phyloP scores from a whole-genome alignment of 2,797 vertebrate genomes.

The Bovichtus variegatus region DNA sequence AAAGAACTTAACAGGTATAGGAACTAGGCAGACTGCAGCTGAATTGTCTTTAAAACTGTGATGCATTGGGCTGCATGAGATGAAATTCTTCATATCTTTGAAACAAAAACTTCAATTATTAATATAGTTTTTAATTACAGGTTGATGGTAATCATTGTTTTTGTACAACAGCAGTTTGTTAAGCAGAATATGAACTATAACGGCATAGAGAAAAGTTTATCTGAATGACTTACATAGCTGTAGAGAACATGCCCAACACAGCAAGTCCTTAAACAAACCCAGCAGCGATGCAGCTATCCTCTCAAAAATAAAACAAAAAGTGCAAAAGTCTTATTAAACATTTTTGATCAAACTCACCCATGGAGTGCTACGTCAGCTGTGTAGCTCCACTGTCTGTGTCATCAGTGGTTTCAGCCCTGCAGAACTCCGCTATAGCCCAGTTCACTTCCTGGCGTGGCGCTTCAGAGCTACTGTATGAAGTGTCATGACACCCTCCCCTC shows the following conservation, averaged over 20 bases:
- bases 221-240: neutral
- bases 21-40: neutral
- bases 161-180: neutral
- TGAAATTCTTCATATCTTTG: neutral
- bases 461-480: constrained; percentile 58
- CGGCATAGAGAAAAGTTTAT: neutral
- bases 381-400: constrained; percentile 50
- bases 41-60: too few relatives aligned
- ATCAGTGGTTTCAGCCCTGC: constrained; percentile 48
- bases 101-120: too few relatives aligned
- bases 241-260: neutral
- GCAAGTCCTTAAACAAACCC: neutral
- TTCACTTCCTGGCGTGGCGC: constrained; percentile 77
- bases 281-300: neutral
- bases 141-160: neutral
- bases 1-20: neutral
- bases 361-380: constrained; percentile 58
- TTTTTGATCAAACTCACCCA: constrained; percentile 62
- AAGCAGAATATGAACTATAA: neutral
- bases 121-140: too few relatives aligned
- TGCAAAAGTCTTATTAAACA: neutral
- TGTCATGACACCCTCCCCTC: constrained; percentile 72
- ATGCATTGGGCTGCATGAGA: neutral
- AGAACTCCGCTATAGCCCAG: constrained; percentile 40
- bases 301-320: neutral